Evolutionary conservation across 2,797 vertebrate genomes (phyloP).

Genomic region (Taeniopygia guttata): DNA sequence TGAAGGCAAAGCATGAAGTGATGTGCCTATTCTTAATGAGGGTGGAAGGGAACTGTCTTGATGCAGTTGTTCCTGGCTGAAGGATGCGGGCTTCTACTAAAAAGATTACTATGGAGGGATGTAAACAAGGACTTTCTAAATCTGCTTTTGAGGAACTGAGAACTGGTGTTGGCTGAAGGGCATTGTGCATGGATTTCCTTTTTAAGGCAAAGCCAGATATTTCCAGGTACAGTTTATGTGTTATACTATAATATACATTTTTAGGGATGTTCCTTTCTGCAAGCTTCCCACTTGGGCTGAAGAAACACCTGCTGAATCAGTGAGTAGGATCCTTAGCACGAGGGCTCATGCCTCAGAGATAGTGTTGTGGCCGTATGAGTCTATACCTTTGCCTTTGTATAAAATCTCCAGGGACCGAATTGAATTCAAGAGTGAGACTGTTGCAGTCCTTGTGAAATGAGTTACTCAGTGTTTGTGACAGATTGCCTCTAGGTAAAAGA

Average conservation of each 20-base stretch:
- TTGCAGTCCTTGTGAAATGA: background rate
- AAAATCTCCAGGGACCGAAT: background rate
- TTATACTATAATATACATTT: background rate
- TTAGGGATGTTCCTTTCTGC: background rate
- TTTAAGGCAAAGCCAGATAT: background rate
- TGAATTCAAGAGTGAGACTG: background rate
- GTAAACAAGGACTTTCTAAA: background rate
- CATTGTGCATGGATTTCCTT: background rate
- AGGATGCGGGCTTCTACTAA: background rate
- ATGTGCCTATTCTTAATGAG: background rate
- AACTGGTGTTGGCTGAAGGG: background rate
- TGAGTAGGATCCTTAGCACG: background rate
- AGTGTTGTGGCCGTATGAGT: background rate
- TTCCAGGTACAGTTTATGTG: background rate
- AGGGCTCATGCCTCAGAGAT: background rate
- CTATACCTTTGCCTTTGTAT: background rate
- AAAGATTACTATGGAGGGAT: background rate
- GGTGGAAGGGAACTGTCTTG: background rate
- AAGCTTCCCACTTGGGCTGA: background rate
- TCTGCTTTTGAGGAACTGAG: background rate
- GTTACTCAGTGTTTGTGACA: background rate
- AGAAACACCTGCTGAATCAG: background rate
- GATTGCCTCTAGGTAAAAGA: background rate
- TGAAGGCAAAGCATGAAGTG: background rate
- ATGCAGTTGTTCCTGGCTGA: background rate